A percentile compares a stretch with the other conserved stretches of the same genome.
Evolutionary conservation across 2,888 invertebrate species (phyloP).

Genomic region (Microplitis manilae): DNA sequence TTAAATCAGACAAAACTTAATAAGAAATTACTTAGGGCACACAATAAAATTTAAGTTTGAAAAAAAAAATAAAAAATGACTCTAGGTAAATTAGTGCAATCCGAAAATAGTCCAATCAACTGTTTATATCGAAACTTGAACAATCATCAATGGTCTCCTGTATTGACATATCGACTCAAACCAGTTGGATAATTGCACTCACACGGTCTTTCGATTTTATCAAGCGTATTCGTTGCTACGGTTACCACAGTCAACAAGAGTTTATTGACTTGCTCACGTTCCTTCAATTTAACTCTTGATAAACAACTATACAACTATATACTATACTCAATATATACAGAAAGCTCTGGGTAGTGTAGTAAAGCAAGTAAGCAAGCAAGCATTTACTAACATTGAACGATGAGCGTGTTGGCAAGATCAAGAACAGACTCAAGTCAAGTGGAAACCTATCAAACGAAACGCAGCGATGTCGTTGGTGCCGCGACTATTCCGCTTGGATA

Average conservation of each 20-base stretch:
- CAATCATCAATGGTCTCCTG: background rate
- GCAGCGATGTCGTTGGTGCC: constrained; percentile 55
- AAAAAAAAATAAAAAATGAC: too few relatives aligned
- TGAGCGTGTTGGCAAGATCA: constrained; percentile 49
- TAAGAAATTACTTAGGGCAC: too few relatives aligned
- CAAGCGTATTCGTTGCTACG: constrained; percentile 41
- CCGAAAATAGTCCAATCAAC: too few relatives aligned
- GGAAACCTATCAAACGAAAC: constrained; percentile 45
- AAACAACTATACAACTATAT: background rate
- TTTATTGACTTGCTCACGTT: constrained; percentile 44
- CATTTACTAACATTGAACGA: constrained; percentile 16
- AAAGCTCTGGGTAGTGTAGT: background rate
- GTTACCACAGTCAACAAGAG: constrained; percentile 52
- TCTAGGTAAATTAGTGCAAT: too few relatives aligned
- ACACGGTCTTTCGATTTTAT: constrained; percentile 17
- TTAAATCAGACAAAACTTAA: too few relatives aligned
- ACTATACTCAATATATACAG: background rate
- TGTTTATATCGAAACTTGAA: too few relatives aligned
- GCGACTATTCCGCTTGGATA: constrained; percentile 56
- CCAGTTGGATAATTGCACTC: background rate
- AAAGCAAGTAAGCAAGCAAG: background rate
- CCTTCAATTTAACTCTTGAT: constrained; percentile 5
- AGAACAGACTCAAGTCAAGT: constrained; percentile 44
- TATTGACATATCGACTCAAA: background rate
- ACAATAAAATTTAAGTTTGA: too few relatives aligned